phyloP scores from a whole-genome alignment of 2,888 invertebrate species.

The Cotesia congregata region DNA sequence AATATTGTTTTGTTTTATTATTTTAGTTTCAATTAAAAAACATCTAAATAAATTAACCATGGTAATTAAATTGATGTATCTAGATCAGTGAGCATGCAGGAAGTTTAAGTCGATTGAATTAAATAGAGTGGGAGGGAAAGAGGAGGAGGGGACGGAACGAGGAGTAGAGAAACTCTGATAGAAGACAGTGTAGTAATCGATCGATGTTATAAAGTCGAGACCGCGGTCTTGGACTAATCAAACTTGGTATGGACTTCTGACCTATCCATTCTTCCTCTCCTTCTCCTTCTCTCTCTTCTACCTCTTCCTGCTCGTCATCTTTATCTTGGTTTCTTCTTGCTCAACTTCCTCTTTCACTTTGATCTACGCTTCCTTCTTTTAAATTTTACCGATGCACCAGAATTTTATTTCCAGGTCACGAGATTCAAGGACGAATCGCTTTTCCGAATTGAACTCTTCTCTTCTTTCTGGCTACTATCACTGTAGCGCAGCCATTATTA shows the following conservation, averaged over 20 bases:
- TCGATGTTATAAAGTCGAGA: constrained; percentile 42
- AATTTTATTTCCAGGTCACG: constrained; percentile 37
- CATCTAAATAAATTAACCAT: constrained; percentile 10
- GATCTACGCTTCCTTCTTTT: not conserved
- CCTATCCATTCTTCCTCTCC: constrained; percentile 29
- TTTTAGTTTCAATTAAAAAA: constrained; percentile 28
- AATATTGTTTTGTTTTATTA: constrained; percentile 20
- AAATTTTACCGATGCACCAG: not conserved
- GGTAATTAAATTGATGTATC: constrained; percentile 15
- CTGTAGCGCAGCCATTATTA: not conserved
- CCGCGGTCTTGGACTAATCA: constrained; percentile 43
- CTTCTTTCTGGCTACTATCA: not conserved
- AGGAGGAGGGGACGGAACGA: not conserved
- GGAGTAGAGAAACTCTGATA: constrained; percentile 29
- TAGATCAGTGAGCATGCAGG: constrained; percentile 24
- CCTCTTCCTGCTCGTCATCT: constrained; percentile 17
- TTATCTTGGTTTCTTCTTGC: constrained; percentile 8
- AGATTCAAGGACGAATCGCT: constrained; percentile 36
- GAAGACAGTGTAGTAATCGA: constrained; percentile 37
- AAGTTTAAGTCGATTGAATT: constrained; percentile 20
- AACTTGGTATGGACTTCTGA: constrained; percentile 42
- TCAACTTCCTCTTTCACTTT: constrained; percentile 19
- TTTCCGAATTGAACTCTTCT: constrained; percentile 18
- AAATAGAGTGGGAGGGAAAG: not conserved
- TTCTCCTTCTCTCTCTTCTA: constrained; percentile 27